Evolutionary conservation across 2,113 vertebrate species (phyloP).

Genomic region (Arenaria interpres): DNA sequence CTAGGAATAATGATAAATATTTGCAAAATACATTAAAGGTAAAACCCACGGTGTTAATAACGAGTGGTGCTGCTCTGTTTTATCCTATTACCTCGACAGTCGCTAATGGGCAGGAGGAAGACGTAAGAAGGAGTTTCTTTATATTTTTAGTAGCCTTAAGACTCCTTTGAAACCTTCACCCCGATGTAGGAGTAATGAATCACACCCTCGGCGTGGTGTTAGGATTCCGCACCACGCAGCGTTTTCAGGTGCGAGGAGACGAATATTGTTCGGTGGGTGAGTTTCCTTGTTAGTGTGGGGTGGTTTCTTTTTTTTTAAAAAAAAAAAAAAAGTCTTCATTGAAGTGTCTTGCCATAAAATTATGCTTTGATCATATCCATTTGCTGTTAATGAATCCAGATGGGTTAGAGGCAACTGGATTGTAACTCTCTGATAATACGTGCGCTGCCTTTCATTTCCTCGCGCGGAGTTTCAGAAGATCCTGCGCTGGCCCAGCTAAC

Average conservation of each 20-base stretch:
- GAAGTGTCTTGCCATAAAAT: constrained; percentile 24
- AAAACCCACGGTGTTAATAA: not conserved
- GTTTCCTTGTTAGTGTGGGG: not conserved
- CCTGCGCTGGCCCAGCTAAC: not conserved
- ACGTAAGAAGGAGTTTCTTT: not conserved
- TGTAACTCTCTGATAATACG: not conserved
- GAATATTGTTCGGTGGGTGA: not conserved
- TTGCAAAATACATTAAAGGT: not conserved
- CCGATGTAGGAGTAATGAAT: not conserved
- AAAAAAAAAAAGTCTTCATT: not conserved
- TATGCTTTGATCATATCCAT: constrained; percentile 33
- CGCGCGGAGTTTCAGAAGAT: not conserved
- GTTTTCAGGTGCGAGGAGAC: not conserved
- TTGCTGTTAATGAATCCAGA: constrained; percentile 22
- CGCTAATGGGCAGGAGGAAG: not conserved
- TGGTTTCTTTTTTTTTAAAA: not conserved
- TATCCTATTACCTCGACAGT: fast-evolving
- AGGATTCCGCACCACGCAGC: not conserved
- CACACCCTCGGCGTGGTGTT: not conserved
- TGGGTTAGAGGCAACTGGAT: constrained; percentile 12
- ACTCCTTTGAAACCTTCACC: not conserved
- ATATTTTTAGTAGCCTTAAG: not conserved
- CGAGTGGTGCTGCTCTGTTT: not conserved
- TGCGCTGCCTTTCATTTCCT: constrained; percentile 26
- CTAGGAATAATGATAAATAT: not conserved